Evolutionary conservation across 2,888 invertebrate species (phyloP).

Genomic region (Chloroclysta siterata): DNA sequence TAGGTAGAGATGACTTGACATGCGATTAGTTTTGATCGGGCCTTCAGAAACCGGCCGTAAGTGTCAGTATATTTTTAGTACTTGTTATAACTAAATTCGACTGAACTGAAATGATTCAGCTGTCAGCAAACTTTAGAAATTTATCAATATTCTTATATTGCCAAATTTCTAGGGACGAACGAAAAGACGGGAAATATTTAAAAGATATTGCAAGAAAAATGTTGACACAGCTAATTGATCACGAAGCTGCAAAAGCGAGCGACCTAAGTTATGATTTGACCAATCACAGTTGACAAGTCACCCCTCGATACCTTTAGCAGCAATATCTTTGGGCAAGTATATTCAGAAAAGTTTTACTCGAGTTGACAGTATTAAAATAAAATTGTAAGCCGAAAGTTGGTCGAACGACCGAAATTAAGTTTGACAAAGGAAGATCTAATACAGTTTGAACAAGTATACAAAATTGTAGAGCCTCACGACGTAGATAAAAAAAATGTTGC

Average conservation of each 20-base stretch:
- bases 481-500: too few relatives aligned
- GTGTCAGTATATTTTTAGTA: too few relatives aligned
- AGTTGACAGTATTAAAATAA: conserved; percentile 13
- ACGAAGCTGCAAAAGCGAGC: conserved; percentile 21
- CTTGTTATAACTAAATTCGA: too few relatives aligned
- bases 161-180: too few relatives aligned
- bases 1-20: too few relatives aligned
- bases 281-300: conserved; percentile 35
- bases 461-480: neutral
- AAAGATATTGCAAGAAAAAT: conserved; percentile 1
- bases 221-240: conserved; percentile 29
- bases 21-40: too few relatives aligned
- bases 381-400: conserved; percentile 18
- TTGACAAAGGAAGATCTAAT: conserved; percentile 8
- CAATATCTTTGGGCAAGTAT: conserved; percentile 5
- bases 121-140: too few relatives aligned
- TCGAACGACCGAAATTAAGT: conserved; percentile 6
- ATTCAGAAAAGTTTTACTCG: conserved; percentile 9
- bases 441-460: neutral
- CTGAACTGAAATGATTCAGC: too few relatives aligned
- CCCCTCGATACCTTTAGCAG: conserved; percentile 11
- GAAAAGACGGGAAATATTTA: neutral
- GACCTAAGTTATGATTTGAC: conserved; percentile 44
- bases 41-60: too few relatives aligned
- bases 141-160: too few relatives aligned